Percentiles rank a stretch among this genome's conserved stretches.
phyloP scores from a whole-genome alignment of 2,888 invertebrate species.

The Cartodere bifasciata region DNA sequence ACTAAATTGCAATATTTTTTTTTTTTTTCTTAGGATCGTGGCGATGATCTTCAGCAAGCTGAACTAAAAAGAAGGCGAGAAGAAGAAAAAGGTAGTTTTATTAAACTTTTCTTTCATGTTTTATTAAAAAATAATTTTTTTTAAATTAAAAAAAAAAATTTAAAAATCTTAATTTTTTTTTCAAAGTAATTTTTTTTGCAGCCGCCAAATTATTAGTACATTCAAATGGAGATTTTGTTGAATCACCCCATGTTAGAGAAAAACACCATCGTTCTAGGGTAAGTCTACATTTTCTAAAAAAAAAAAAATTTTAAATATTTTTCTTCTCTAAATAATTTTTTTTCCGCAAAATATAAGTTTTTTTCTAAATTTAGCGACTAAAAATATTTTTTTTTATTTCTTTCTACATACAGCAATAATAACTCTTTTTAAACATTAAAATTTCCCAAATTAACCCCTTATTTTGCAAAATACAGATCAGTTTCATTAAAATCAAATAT shows the following conservation, averaged over 20 bases:
- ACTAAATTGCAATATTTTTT: slow-evolving; percentile 5
- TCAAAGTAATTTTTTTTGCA: slow-evolving; percentile 23
- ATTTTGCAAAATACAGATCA: too few relatives aligned
- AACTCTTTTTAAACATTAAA: too few relatives aligned
- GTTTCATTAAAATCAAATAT: too few relatives aligned
- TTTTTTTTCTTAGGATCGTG: slow-evolving; percentile 46
- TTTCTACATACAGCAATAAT: too few relatives aligned
- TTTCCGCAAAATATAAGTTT: too few relatives aligned
- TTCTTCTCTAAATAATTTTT: too few relatives aligned
- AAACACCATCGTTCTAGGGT: slow-evolving; percentile 67
- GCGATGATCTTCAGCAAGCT: slow-evolving; percentile 48
- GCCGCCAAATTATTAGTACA: slow-evolving; percentile 49
- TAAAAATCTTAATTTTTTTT: slow-evolving; percentile 4
- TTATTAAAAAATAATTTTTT: slow-evolving; percentile 2
- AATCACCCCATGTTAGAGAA: slow-evolving; percentile 50
- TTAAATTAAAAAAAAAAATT: slow-evolving; percentile 7
- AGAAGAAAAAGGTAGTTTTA: slow-evolving; percentile 55
- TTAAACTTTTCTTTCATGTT: slow-evolving; percentile 10
- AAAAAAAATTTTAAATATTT: slow-evolving; percentile 5
- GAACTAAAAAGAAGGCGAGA: slow-evolving; percentile 72
- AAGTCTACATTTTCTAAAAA: slow-evolving; percentile 23
- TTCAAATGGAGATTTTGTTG: slow-evolving; percentile 66
- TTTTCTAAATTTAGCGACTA: too few relatives aligned
- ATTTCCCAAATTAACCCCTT: too few relatives aligned
- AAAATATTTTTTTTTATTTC: too few relatives aligned